A percentile compares a stretch with the other conserved stretches of the same genome.
phyloP scores from a whole-genome alignment of 2,888 invertebrate species.

The Lapara coniferarum region DNA sequence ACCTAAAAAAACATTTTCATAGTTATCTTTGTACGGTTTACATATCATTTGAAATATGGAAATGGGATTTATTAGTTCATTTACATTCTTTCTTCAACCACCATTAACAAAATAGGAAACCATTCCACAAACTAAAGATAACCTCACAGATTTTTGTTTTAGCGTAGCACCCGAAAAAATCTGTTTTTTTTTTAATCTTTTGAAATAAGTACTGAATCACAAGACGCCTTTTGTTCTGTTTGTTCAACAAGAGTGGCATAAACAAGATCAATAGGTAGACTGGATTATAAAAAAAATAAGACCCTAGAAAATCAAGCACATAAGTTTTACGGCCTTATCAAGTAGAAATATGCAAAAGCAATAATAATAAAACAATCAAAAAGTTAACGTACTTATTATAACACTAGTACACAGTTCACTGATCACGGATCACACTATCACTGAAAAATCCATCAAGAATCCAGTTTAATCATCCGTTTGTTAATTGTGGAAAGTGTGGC shows the following conservation, averaged over 20 bases:
- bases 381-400: constrained; percentile 3
- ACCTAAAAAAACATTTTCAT: not conserved
- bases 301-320: not conserved
- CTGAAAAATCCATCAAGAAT: constrained; percentile 46
- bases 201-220: too few relatives aligned
- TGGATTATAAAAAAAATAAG: not conserved
- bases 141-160: not conserved
- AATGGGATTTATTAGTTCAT: not conserved
- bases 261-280: too few relatives aligned
- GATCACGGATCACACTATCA: constrained; percentile 35
- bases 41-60: constrained; percentile 2
- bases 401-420: constrained; percentile 1
- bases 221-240: too few relatives aligned
- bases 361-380: not conserved
- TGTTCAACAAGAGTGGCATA: too few relatives aligned
- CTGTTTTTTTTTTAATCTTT: too few relatives aligned
- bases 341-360: not conserved
- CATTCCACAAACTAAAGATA: not conserved
- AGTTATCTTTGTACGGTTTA: constrained; percentile 1
- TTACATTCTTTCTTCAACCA: not conserved
- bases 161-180: not conserved
- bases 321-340: not conserved
- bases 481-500: constrained; percentile 41
- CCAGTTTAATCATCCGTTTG: constrained; percentile 35
- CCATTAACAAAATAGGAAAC: not conserved